Conservation (phyloP, 2,797 vertebrate genomes). For the Stomatorhinus walkeri region DNA sequence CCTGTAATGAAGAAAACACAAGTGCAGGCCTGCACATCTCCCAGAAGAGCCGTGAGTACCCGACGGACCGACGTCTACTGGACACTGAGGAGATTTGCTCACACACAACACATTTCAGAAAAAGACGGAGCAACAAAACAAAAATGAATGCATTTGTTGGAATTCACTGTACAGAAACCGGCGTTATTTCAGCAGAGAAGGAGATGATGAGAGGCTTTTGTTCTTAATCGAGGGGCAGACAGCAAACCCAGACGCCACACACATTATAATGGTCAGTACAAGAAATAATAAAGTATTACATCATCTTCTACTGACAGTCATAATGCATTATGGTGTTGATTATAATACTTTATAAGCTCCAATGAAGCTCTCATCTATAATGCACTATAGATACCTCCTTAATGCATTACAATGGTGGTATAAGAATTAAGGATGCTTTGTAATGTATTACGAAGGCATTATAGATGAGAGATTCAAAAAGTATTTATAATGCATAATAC, state of each 20-base stretch:
- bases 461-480: background rate
- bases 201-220: background rate
- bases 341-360: background rate
- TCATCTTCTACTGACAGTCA: background rate
- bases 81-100: background rate
- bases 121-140: background rate
- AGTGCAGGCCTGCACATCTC: background rate
- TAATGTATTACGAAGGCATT: background rate
- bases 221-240: background rate
- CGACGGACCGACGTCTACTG: background rate
- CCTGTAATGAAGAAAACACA: background rate
- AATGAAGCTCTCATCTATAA: background rate
- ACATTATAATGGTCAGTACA: background rate
- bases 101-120: background rate
- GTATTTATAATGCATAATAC: background rate
- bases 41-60: background rate
- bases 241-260: background rate
- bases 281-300: background rate
- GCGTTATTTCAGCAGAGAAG: background rate
- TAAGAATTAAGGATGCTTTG: background rate
- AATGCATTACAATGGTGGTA: background rate
- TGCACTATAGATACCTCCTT: background rate
- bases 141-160: background rate
- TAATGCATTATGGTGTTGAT: background rate
- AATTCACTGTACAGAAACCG: background rate